These are phyloP conservation scores for Helicorthomorpha holstii DNA, from an alignment of 1,140 invertebrate genomes.

Conservation along the genomic window DNA sequence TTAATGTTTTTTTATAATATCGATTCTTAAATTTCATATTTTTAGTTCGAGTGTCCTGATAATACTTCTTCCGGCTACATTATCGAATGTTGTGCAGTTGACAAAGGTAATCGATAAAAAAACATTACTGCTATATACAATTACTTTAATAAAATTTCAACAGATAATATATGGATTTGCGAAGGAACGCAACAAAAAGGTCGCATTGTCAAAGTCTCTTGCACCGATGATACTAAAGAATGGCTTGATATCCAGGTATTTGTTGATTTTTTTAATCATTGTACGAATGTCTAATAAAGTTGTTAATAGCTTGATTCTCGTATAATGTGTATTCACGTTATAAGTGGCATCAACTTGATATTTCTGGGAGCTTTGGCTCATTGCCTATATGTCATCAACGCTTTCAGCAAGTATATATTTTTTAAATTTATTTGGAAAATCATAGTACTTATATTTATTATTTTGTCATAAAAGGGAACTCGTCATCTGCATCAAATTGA, in stretches of 20 bases:
- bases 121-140: neutral
- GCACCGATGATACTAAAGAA: conserved; percentile 24
- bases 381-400: conserved; percentile 26
- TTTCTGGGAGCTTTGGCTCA: conserved; percentile 30
- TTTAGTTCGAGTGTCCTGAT: neutral
- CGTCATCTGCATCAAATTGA: conserved; percentile 28
- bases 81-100: neutral
- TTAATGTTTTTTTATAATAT: neutral
- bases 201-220: conserved; percentile 22
- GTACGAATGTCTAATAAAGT: neutral
- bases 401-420: too few species aligned
- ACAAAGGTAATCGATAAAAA: neutral
- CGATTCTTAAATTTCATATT: neutral
- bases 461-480: too few species aligned
- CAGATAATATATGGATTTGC: conserved; percentile 29
- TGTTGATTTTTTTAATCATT: neutral
- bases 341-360: conserved; percentile 20
- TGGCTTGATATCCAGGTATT: conserved; percentile 27
- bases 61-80: neutral
- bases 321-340: conserved; percentile 26
- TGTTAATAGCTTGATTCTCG: conserved; percentile 28
- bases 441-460: too few species aligned
- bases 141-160: neutral
- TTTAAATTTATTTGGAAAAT: too few species aligned
- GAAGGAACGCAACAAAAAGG: conserved; percentile 25